These are phyloP conservation scores for Micoletzkya japonica DNA, from an alignment of 2,888 invertebrate genomes.

Conservation along the genomic window DNA sequence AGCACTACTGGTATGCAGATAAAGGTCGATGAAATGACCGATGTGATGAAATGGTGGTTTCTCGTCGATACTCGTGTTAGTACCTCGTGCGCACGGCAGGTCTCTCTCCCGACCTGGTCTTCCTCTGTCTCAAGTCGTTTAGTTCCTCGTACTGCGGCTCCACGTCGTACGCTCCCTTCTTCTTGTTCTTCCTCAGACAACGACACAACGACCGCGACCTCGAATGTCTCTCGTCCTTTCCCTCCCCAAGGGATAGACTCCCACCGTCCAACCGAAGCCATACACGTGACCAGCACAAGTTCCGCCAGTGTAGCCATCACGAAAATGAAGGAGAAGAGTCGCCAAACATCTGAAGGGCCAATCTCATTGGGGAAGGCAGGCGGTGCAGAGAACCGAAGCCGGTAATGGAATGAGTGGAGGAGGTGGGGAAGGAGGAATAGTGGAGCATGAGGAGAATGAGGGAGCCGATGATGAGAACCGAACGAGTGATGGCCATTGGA, in stretches of 20 bases:
- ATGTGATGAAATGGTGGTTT: no score
- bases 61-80: no score
- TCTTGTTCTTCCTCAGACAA: not conserved
- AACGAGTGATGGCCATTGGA: slow-evolving; percentile 54
- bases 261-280: slow-evolving; percentile 47
- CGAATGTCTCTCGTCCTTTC: no score
- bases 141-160: slow-evolving; percentile 54
- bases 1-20: no score
- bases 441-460: slow-evolving; percentile 42
- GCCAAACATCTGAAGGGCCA: slow-evolving; percentile 43
- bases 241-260: not conserved
- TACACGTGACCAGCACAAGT: slow-evolving; percentile 42
- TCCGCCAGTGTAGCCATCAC: slow-evolving; percentile 42
- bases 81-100: no score
- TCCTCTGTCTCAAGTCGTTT: slow-evolving; percentile 48
- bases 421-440: slow-evolving; percentile 23
- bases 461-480: slow-evolving; percentile 41
- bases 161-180: slow-evolving; percentile 41
- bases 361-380: no score
- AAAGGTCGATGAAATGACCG: no score
- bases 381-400: no score
- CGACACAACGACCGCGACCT: slow-evolving; percentile 1
- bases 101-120: slow-evolving; percentile 35
- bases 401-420: not conserved
- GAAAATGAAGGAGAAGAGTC: slow-evolving; percentile 43